Conservation (phyloP, 2,888 invertebrate species). For the Torymus auratus region DNA sequence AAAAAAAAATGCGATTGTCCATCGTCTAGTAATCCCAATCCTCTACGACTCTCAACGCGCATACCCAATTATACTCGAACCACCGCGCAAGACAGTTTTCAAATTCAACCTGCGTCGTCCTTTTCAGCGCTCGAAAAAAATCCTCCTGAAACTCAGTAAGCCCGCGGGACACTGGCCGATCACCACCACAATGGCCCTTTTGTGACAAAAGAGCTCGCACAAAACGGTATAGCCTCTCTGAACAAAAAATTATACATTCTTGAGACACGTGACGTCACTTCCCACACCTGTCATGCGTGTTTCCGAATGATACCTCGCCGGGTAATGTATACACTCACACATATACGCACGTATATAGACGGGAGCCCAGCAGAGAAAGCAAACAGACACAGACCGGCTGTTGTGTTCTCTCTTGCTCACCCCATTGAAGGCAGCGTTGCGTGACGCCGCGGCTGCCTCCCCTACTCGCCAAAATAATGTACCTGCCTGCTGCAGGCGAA, state of each 20-base stretch:
- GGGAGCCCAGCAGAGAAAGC: slow-evolving; percentile 26
- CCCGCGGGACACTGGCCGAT: not conserved
- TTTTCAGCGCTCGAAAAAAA: not conserved
- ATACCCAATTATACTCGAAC: not conserved
- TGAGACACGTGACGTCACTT: slow-evolving; percentile 71
- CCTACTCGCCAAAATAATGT: slow-evolving; percentile 47
- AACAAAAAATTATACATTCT: slow-evolving; percentile 54
- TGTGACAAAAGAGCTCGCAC: no score
- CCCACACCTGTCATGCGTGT: slow-evolving; percentile 76
- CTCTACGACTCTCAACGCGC: no score
- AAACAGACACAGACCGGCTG: slow-evolving; percentile 10
- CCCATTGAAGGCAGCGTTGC: slow-evolving; percentile 67
- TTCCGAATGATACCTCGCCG: slow-evolving; percentile 65
- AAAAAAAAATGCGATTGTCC: no score
- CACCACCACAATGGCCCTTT: not conserved
- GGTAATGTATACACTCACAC: not conserved
- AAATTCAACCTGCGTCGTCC: slow-evolving; percentile 26
- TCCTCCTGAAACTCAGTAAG: not conserved
- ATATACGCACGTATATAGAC: slow-evolving; percentile 30
- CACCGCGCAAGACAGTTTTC: not conserved
- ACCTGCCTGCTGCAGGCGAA: slow-evolving; percentile 4
- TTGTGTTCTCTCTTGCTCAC: slow-evolving; percentile 59
- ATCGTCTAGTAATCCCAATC: no score
- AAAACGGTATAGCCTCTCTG: no score
- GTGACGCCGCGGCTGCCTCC: slow-evolving; percentile 62